Evolutionary conservation across 2,113 vertebrate genomes (phyloP).

Genomic region (Thalassoma bifasciatum): DNA sequence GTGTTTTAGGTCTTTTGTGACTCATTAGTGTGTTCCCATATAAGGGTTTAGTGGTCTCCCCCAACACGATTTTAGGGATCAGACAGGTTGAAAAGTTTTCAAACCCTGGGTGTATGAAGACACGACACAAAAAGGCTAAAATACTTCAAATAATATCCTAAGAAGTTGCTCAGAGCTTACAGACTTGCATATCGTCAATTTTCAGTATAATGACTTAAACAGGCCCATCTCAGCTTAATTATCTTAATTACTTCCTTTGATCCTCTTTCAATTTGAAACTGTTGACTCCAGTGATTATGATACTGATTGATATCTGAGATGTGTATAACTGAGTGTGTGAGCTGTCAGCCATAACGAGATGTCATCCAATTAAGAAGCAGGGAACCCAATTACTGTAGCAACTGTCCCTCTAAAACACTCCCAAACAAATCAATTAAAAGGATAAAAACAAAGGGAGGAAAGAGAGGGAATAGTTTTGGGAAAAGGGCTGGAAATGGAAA

Average conservation of each 20-base stretch:
- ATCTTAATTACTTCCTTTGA: conserved; percentile 19
- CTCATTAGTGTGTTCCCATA: too few relatives aligned
- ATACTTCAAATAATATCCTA: too few relatives aligned
- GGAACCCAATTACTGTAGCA: not conserved
- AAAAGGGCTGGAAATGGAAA: conserved; percentile 11
- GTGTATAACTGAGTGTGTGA: conserved; percentile 16
- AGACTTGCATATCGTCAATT: not conserved
- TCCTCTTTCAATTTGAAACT: conserved; percentile 14
- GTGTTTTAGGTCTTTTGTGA: too few relatives aligned
- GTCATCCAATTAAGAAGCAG: conserved; percentile 12
- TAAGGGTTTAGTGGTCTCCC: too few relatives aligned
- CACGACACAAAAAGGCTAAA: too few relatives aligned
- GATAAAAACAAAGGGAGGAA: conserved; percentile 4
- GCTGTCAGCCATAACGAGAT: conserved; percentile 25
- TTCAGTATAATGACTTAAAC: conserved; percentile 11
- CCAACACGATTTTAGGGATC: too few relatives aligned
- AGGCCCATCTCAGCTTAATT: conserved; percentile 13
- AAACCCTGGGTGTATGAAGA: too few relatives aligned
- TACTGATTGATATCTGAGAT: conserved; percentile 28
- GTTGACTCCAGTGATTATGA: conserved; percentile 15
- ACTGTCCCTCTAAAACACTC: conserved; percentile 17
- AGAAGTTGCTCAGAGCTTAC: not conserved
- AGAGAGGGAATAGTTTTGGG: not conserved
- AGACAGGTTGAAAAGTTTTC: too few relatives aligned
- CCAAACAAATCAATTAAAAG: conserved; percentile 27